These are phyloP conservation scores for Resseliella maxima DNA, from an alignment of 2,888 invertebrate genomes.

Conservation along the genomic window DNA sequence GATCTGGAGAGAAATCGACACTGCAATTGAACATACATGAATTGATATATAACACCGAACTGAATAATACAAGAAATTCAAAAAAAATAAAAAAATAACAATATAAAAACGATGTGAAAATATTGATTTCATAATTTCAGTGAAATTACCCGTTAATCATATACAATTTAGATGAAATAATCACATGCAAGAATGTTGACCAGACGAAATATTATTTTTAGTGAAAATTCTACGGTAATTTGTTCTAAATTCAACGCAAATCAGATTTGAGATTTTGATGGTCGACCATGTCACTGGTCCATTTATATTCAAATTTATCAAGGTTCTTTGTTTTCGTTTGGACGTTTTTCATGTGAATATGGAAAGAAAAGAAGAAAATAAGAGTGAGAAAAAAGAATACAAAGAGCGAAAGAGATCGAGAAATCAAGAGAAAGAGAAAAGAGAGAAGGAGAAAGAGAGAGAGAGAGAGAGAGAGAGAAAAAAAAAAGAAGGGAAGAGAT, in stretches of 20 bases:
- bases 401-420: too few species aligned
- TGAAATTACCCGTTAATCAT: slow-evolving; percentile 32
- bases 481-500: neutral
- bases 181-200: neutral
- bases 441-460: too few species aligned
- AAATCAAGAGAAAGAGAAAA: too few species aligned
- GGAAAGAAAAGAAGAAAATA: too few species aligned
- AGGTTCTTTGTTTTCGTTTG: too few species aligned
- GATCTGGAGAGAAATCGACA: neutral
- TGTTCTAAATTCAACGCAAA: neutral
- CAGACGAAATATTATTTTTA: neutral
- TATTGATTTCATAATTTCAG: neutral
- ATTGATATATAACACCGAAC: neutral
- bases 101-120: neutral
- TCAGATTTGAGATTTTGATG: neutral
- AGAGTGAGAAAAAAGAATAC: too few species aligned
- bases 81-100: neutral
- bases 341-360: too few species aligned
- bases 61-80: neutral
- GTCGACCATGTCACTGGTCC: neutral
- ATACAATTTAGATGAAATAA: neutral
- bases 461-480: neutral
- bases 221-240: slow-evolving; percentile 13
- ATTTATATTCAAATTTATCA: too few species aligned
- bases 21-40: neutral